Base-by-base conservation (phyloP, 2,113 vertebrate species). In the Haemorhous mexicanus region DNA sequence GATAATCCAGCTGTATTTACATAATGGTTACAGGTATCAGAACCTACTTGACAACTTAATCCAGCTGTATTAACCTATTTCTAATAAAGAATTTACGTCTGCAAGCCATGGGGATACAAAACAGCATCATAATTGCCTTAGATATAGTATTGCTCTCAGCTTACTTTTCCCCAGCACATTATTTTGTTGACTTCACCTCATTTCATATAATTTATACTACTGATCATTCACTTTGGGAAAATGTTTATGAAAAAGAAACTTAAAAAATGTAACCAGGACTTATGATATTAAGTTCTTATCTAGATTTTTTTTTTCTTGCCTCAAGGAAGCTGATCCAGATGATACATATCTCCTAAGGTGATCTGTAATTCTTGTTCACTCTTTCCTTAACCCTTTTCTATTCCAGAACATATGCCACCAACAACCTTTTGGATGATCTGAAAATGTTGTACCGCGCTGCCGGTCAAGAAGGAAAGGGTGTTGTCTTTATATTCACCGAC, bases 381-480 rank as follows among this genome's bases (percentile, higher is more conserved):
- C n/a, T 87, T 74, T 84, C 55, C 85, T 59, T 79, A 81, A 88
- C 46, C 28, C 33, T 73, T 50, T 95, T 87, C 80, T 95, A 7
- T 89, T 58, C n/a, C 93, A 98, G 98, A 96, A 98, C 98, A 4
- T 99, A 99, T 90, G 95, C 97, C 80, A 95, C 95, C 86, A 98
- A 74, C 83, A 98, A 99, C 92, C 97, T 99, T 39, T 97, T 98
- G 97, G 98, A 99, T 93, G 98, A 99, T 89, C 97, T 99, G 91
- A 98, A 98, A 97, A 66, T 87, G 18, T 91, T 99, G 85, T 99
- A 98, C 68, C 97, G 98, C 28, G 94, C 98, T n/a, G 98, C 98
- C 3, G 98, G 98, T n/a, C 98, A 98, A 88, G 96, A 97, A 92
- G 98, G 98, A 35, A 97, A 94, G 84, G 98, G 98, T 28, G 90